These are phyloP conservation scores for Lucinisca nassula DNA, from an alignment of 2,888 invertebrate genomes.

Conservation along the genomic window DNA sequence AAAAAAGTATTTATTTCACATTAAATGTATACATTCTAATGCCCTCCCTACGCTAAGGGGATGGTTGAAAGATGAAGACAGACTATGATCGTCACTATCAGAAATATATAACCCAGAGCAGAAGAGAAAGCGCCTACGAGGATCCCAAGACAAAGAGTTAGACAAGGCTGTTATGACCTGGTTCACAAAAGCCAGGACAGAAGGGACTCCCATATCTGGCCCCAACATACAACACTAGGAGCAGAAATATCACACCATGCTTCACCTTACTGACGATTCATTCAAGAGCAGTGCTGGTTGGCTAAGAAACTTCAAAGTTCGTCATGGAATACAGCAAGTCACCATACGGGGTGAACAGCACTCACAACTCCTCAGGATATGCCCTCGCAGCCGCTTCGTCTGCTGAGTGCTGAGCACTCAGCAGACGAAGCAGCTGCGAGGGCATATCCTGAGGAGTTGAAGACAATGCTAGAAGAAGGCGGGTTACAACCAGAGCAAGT, in stretches of 20 bases:
- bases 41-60: background rate
- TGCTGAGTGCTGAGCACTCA: no score
- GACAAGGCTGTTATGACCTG: background rate
- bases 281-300: background rate
- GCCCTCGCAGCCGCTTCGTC: no score
- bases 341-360: no score
- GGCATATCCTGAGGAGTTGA: no score
- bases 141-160: background rate
- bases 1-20: no score
- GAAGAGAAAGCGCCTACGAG: background rate
- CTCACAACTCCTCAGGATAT: no score
- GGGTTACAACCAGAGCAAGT: no score
- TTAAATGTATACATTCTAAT: no score
- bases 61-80: background rate
- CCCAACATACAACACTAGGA: background rate
- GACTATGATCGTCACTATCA: background rate
- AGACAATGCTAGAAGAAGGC: no score
- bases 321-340: no score
- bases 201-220: background rate
- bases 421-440: no score
- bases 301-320: no score
- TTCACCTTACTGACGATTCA: background rate
- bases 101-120: background rate
- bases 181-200: background rate
- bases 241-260: background rate